phyloP scores from a whole-genome alignment of 2,888 invertebrate genomes.

The Physocephala rufipes region DNA sequence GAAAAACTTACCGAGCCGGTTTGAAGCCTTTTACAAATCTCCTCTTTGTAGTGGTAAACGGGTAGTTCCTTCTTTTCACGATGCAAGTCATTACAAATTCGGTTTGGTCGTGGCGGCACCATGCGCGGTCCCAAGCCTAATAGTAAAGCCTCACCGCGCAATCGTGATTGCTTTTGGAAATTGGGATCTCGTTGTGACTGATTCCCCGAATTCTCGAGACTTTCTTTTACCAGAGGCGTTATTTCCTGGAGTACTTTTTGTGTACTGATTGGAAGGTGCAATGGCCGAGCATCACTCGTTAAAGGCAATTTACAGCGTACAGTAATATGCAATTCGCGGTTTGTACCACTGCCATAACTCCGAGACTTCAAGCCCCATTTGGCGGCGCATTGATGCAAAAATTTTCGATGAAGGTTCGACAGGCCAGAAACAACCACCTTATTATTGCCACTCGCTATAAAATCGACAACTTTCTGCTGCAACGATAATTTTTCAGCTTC shows the following conservation, averaged over 20 bases:
- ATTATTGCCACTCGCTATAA: constrained; percentile 47
- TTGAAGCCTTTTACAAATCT: constrained; percentile 48
- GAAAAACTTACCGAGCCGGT: constrained; percentile 50
- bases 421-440: constrained; percentile 47
- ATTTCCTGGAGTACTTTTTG: constrained; percentile 42
- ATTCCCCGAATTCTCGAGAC: constrained; percentile 4
- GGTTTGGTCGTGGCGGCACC: constrained; percentile 50
- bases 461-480: constrained; percentile 49
- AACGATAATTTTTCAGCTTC: constrained; percentile 34
- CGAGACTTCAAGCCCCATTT: constrained; percentile 51
- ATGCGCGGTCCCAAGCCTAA: constrained; percentile 47
- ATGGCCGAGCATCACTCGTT: constrained; percentile 29
- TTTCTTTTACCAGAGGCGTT: constrained; percentile 32
- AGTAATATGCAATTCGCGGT: constrained; percentile 53
- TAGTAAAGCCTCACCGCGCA: constrained; percentile 48
- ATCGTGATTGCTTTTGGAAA: constrained; percentile 36
- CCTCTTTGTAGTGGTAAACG: constrained; percentile 50
- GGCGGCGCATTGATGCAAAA: constrained; percentile 52
- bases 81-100: constrained; percentile 40
- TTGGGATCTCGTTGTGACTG: constrained; percentile 29
- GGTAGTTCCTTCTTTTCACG: constrained; percentile 53
- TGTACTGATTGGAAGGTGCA: constrained; percentile 45
- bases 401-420: constrained; percentile 50
- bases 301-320: constrained; percentile 41
- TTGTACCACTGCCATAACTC: constrained; percentile 48